Percentiles rank a stretch among this genome's conserved stretches.
These are phyloP conservation scores for Drosophila ficusphila DNA, from an alignment of 1,140 invertebrate genomes.

Conservation along the genomic window DNA sequence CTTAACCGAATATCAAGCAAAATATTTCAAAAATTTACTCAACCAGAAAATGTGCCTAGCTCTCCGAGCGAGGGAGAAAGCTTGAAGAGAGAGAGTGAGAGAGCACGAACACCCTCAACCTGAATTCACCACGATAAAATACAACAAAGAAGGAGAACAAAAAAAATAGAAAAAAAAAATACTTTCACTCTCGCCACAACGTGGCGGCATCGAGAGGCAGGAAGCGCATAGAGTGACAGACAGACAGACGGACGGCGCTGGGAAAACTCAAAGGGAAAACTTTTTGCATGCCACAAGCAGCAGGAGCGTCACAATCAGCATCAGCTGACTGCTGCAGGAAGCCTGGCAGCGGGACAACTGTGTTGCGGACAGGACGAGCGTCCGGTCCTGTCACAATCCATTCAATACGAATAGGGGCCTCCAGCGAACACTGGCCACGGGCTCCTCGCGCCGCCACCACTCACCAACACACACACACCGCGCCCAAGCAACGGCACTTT, in stretches of 20 bases:
- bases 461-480: conserved; percentile 10
- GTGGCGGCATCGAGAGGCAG: conserved; percentile 75
- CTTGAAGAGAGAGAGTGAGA: conserved; percentile 6
- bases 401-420: conserved; percentile 67
- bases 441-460: conserved; percentile 39
- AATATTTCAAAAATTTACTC: conserved; percentile 45
- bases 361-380: conserved; percentile 55
- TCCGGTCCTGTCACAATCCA: conserved; percentile 58
- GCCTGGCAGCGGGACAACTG: conserved; percentile 45
- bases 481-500: conserved; percentile 57
- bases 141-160: conserved; percentile 27
- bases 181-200: conserved; percentile 79
- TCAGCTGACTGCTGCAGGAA: conserved; percentile 77
- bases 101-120: conserved; percentile 10
- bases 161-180: conserved; percentile 27
- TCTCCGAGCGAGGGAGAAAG: conserved; percentile 25
- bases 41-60: conserved; percentile 54
- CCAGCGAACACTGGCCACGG: conserved; percentile 58
- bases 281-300: conserved; percentile 56
- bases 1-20: conserved; percentile 5
- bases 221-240: conserved; percentile 76
- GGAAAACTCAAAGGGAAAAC: conserved; percentile 50
- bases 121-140: conserved; percentile 50
- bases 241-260: conserved; percentile 37
- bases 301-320: conserved; percentile 40